Percentiles rank a stretch among this genome's conserved stretches.
phyloP scores from a whole-genome alignment of 2,113 vertebrate genomes.

The Onychorhynchus coronatus region DNA sequence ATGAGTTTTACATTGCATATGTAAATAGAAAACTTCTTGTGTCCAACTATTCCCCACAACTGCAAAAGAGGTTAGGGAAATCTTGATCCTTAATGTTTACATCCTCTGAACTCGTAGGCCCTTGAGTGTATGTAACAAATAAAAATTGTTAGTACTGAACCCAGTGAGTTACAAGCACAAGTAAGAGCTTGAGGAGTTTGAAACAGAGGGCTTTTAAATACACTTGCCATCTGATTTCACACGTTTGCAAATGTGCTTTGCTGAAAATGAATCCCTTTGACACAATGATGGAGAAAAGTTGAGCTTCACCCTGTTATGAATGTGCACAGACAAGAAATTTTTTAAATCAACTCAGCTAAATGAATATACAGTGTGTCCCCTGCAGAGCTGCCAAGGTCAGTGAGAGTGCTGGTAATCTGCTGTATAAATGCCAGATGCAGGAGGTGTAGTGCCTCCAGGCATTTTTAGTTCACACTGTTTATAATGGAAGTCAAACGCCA shows the following conservation, averaged over 20 bases:
- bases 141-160: neutral
- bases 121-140: neutral
- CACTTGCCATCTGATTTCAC: neutral
- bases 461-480: conserved; percentile 46
- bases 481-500: conserved; percentile 62
- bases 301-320: conserved; percentile 37
- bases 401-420: conserved; percentile 54
- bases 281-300: conserved; percentile 7
- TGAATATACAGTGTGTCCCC: conserved; percentile 55
- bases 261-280: conserved; percentile 42
- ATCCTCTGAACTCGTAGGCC: neutral
- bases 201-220: neutral
- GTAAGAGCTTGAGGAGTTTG: neutral
- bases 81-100: neutral
- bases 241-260: conserved; percentile 35
- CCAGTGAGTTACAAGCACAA: neutral
- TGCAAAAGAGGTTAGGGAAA: neutral
- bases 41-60: neutral
- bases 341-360: conserved; percentile 50
- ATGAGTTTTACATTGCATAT: neutral
- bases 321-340: conserved; percentile 46
- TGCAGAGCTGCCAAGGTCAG: conserved; percentile 68
- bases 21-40: neutral
- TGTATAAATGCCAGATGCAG: conserved; percentile 55
- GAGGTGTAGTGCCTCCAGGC: conserved; percentile 42